Evolutionary conservation across 2,888 invertebrate genomes (phyloP), one percentile per base, ranked within the genome.

Genomic region (Argyresthia goedartella): DNA sequence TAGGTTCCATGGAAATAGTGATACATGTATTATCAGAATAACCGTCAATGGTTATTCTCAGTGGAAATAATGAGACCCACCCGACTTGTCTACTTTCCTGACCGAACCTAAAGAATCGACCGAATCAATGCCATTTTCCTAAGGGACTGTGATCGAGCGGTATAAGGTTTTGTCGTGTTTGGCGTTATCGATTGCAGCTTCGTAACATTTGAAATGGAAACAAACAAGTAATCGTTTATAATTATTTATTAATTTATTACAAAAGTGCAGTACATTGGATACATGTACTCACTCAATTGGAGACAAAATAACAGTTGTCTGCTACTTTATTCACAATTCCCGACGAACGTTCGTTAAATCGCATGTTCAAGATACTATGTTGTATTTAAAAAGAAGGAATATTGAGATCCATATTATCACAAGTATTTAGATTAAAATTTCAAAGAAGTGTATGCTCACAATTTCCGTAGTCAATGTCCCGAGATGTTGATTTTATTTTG

Each of bases 191-290:
- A n/a, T n/a, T n/a, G n/a, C n/a, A n/a, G 39, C 9, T 6, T 39
- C 39, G 4, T 39, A 39, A 39, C 25, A 25, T 25, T 25, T 39
- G 48, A 50, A 14, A 52, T 34, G 56, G 52, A 66, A 72, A 69
- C 53, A 62, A 74, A 73, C 70, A 62, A 58, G 62, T 58, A 59
- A 59, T 65, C 64, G 69, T 78, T 79, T 74, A 75, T 71, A 11
- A 76, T 77, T 74, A 71, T 82, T 79, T 78, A 81, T 82, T 82
- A 81, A 78, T 79, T 76, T 81, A 79, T 77, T 76, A 71, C 73
- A 73, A 25, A 65, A 76, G 80, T 81, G 81, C 80, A 76, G 69
- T 71, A 76, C 75, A 78, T 75, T 71, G 73, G 71, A 65, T 67
- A 68, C n/a, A n/a, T n/a, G n/a, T 65, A 73, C 69, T 68, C 70